Evolutionary conservation across 2,888 invertebrate genomes (phyloP).

Genomic region (Rhodophaea formosa): DNA sequence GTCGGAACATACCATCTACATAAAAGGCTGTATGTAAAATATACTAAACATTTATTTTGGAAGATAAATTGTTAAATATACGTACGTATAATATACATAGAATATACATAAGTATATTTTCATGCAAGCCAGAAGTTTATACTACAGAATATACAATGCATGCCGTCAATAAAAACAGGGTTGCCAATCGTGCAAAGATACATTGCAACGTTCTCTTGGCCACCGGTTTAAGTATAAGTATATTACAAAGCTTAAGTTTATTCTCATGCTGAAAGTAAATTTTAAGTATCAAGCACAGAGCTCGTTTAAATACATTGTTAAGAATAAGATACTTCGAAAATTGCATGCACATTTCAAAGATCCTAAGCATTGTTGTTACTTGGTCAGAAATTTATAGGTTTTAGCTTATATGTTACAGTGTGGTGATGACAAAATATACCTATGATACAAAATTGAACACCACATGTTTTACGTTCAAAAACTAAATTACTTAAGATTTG

Average conservation of each 20-base stretch:
- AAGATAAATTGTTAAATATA: conserved; percentile 66
- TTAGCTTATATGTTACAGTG: not conserved
- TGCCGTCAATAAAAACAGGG: conserved; percentile 49
- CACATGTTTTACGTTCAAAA: not conserved
- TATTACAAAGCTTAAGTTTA: conserved; percentile 32
- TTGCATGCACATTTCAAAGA: conserved; percentile 6
- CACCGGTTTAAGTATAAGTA: conserved; percentile 36
- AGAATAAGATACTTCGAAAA: conserved; percentile 4
- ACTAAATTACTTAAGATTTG: not conserved
- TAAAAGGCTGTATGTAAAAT: conserved; percentile 49
- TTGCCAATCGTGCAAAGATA: conserved; percentile 52
- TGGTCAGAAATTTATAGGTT: not conserved
- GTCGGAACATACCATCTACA: conserved; percentile 48
- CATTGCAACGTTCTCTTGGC: conserved; percentile 43
- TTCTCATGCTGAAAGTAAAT: conserved; percentile 11
- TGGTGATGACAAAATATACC: not conserved
- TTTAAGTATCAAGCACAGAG: conserved; percentile 8
- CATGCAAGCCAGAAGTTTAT: conserved; percentile 69
- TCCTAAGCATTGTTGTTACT: not conserved
- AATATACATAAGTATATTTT: conserved; percentile 59
- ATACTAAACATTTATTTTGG: conserved; percentile 79
- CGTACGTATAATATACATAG: conserved; percentile 46
- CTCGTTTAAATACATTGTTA: conserved; percentile 13
- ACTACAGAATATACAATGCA: conserved; percentile 69
- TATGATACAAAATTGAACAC: not conserved